These are phyloP conservation scores for Beaufortia kweichowensis DNA, from an alignment of 2,113 vertebrate genomes.

Conservation along the genomic window DNA sequence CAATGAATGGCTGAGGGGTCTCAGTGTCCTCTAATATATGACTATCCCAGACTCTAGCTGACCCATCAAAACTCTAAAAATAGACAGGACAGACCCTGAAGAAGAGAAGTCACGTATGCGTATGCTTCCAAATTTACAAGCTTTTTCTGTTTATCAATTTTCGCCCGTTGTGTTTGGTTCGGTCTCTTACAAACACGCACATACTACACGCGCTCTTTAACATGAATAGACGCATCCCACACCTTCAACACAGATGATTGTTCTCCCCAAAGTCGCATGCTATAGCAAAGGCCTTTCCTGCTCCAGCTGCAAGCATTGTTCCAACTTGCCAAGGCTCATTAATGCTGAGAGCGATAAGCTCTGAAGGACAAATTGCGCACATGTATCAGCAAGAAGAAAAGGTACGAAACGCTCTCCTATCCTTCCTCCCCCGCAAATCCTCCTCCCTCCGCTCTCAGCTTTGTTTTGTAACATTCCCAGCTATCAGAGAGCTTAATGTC, in stretches of 20 bases:
- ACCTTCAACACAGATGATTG: conserved; percentile 64
- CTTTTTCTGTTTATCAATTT: conserved; percentile 3
- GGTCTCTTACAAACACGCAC: conserved; percentile 41
- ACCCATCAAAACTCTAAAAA: conserved; percentile 86
- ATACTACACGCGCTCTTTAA: conserved; percentile 51
- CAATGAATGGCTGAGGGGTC: conserved; percentile 88
- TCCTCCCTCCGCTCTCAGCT: conserved; percentile 59
- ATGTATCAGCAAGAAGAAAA: conserved; percentile 67
- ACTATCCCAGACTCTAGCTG: conserved; percentile 84
- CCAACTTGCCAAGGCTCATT: conserved; percentile 79
- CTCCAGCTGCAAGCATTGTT: conserved; percentile 78
- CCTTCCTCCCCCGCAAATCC: conserved; percentile 40
- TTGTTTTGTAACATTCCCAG: conserved; percentile 72
- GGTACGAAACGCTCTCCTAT: conserved; percentile 57
- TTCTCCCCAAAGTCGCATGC: conserved; percentile 66
- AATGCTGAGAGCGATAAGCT: conserved; percentile 77
- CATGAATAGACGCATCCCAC: conserved; percentile 66
- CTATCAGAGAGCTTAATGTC: conserved; percentile 67
- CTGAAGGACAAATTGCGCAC: conserved; percentile 78
- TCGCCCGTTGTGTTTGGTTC: conserved; percentile 1
- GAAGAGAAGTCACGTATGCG: conserved; percentile 30
- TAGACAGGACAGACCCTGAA: conserved; percentile 76
- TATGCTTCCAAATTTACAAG: too few species aligned
- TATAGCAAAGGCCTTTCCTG: conserved; percentile 67
- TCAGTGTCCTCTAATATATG: conserved; percentile 86